Evolutionary conservation across 2,888 invertebrate species (phyloP).

Genomic region (Polyommatus iphigenia): DNA sequence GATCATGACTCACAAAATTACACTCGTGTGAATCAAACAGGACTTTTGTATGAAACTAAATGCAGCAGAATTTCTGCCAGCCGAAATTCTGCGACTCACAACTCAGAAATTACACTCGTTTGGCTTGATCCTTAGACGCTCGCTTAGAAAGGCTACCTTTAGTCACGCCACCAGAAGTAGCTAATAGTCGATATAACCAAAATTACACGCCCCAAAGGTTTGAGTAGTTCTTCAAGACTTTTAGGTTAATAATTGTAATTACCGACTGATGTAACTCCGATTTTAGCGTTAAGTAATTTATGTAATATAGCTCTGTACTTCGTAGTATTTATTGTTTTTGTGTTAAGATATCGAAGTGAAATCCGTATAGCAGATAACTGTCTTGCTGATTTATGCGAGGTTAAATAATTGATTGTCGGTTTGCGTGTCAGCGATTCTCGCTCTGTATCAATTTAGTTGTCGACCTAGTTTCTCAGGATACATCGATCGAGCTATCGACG

Average conservation of each 20-base stretch:
- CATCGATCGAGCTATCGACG: neutral
- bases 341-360: constrained; percentile 17
- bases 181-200: constrained; percentile 16
- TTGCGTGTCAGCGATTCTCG: constrained; percentile 9
- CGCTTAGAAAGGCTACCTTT: too few relatives aligned
- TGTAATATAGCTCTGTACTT: constrained; percentile 27
- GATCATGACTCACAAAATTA: too few relatives aligned
- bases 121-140: too few relatives aligned
- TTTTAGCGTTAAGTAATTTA: constrained; percentile 26
- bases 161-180: constrained; percentile 17
- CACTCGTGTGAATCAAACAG: too few relatives aligned
- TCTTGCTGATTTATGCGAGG: constrained; percentile 5
- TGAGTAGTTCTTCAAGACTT: constrained; percentile 17
- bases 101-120: too few relatives aligned
- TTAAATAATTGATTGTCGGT: constrained; percentile 14
- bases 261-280: constrained; percentile 26
- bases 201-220: constrained; percentile 23
- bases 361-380: constrained; percentile 1
- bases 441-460: neutral
- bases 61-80: too few relatives aligned
- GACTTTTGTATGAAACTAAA: too few relatives aligned
- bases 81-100: too few relatives aligned
- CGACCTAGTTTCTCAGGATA: neutral
- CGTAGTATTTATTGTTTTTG: constrained; percentile 26
- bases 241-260: constrained; percentile 24